Evolutionary conservation across 2,797 vertebrate species (phyloP).

Genomic region (Otolemur crassicaudatus): DNA sequence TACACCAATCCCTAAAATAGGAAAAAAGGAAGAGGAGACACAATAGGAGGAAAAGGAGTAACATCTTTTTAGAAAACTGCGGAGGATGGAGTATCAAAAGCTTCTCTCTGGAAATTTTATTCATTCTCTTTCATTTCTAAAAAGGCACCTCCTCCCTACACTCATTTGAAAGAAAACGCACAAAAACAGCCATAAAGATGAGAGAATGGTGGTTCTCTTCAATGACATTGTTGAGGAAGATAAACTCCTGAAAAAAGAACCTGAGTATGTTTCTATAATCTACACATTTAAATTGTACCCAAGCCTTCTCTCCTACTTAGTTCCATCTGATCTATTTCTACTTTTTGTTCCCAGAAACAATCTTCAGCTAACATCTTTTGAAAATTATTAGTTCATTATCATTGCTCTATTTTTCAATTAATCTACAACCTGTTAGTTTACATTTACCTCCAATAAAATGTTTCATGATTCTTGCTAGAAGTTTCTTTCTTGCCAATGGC

Average conservation of each 20-base stretch:
- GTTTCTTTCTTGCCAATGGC: not conserved
- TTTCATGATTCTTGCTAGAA: not conserved
- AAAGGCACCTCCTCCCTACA: not conserved
- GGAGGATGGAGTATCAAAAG: constrained; percentile 37
- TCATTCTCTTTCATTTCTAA: not conserved
- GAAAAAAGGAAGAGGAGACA: not conserved
- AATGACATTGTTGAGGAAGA: constrained; percentile 72
- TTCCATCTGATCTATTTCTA: not conserved
- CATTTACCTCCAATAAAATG: not conserved
- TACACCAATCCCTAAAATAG: not conserved
- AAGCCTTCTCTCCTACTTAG: not conserved
- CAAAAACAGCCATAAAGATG: not conserved
- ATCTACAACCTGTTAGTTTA: constrained; percentile 18
- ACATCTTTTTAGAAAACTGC: constrained; percentile 55
- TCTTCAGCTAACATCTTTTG: not conserved
- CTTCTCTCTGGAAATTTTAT: not conserved
- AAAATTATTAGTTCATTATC: not conserved
- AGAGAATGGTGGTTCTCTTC: constrained; percentile 73
- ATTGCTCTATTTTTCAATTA: constrained; percentile 14
- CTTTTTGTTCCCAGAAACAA: not conserved
- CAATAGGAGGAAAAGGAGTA: constrained; percentile 11
- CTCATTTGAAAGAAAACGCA: constrained; percentile 24
- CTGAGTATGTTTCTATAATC: constrained; percentile 72
- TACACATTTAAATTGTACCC: not conserved
- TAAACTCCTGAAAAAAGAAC: constrained; percentile 69